Evolutionary conservation across 1,140 invertebrate species (phyloP), one percentile per base, ranked within the genome.

Genomic region (Euschistus heros): DNA sequence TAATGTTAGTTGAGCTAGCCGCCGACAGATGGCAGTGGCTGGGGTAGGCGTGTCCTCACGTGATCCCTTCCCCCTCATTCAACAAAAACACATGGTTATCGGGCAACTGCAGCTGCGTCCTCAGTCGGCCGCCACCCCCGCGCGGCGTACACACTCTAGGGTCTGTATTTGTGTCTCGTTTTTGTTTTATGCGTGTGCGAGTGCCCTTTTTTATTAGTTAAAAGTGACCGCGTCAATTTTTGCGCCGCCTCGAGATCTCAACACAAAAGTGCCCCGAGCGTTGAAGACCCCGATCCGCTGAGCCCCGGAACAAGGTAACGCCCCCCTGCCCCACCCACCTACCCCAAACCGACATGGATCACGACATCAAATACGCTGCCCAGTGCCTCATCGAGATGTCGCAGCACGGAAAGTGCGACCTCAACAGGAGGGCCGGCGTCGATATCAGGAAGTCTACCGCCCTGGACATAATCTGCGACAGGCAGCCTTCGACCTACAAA

Each of bases 341-440:
- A 37, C 33, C 63, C 30, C 30, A 44, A n/a, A 64, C 47, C 26
- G 47, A 62, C 63, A 73, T 73, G 67, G 76, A 78, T 72, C 73
- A 74, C 54, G 77, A 78, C 52, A 75, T 80, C 60, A 81, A 79
- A 67, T 77, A 82, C 67, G 82, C 81, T 7, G 82, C 82, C 30
- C 81, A 83, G 68, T 82, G 82, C 72, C 72, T 84, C 61, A 73
- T 84, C 63, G 79, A 80, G 46, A 82, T 84, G 79, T 82, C 81
- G 18, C 72, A 73, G 57, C 69, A 71, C n/a, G 69, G 67, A 37
- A 20, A 59, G 33, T 71, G 70, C 52, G 55, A 67, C 18, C 63
- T 63, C 52, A 68, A 60, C 18, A 47, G 68, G 6, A 74, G 74
- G 14, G 63, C 75, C 67, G 73, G 74, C 64, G 63, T 76, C 6